phyloP scores from a whole-genome alignment of 2,888 invertebrate genomes.

The Timandra comae region DNA sequence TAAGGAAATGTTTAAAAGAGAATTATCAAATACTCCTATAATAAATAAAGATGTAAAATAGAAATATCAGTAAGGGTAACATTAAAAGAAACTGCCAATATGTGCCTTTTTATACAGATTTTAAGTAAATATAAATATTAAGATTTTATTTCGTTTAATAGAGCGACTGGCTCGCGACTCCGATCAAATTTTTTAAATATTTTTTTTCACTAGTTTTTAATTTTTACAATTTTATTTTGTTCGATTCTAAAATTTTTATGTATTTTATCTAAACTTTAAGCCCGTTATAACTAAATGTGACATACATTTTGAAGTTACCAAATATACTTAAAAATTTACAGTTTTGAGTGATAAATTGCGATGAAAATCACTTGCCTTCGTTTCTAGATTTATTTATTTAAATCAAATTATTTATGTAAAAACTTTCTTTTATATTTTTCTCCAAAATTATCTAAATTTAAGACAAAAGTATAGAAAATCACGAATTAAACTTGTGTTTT shows the following conservation, averaged over 20 bases:
- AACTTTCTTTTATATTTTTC: conserved; percentile 36
- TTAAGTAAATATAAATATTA: conserved; percentile 31
- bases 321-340: conserved; percentile 37
- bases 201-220: conserved; percentile 20
- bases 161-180: conserved; percentile 66
- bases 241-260: conserved; percentile 11
- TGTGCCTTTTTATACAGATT: conserved; percentile 69
- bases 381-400: conserved; percentile 60
- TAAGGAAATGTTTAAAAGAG: background rate
- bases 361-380: conserved; percentile 57
- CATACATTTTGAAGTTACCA: conserved; percentile 70
- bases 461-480: conserved; percentile 65
- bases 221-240: conserved; percentile 20
- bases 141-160: conserved; percentile 24
- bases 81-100: conserved; percentile 66
- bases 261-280: conserved; percentile 41
- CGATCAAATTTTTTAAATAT: conserved; percentile 33
- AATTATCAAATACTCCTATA: conserved; percentile 43
- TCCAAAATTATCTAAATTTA: conserved; percentile 62
- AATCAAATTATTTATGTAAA: conserved; percentile 50
- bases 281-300: conserved; percentile 63
- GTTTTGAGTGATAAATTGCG: conserved; percentile 30
- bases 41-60: conserved; percentile 34
- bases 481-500: conserved; percentile 52
- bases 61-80: conserved; percentile 40